phyloP scores from a whole-genome alignment of 2,888 invertebrate species.

The Parapristionchus giblindavisi region DNA sequence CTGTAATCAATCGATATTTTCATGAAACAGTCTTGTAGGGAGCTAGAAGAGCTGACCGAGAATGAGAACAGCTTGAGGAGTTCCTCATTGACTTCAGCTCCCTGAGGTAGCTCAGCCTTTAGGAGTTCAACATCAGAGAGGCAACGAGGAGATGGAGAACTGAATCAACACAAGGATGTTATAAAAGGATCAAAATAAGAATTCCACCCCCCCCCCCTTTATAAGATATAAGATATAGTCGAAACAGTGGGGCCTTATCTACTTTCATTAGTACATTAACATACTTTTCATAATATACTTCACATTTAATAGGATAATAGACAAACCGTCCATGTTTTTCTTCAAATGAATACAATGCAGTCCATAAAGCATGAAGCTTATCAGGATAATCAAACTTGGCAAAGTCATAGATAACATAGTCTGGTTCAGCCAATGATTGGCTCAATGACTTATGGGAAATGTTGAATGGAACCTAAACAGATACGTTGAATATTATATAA shows the following conservation, averaged over 20 bases:
- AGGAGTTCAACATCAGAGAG: constrained; percentile 50
- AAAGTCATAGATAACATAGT: constrained; percentile 70
- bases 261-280: no score
- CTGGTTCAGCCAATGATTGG: constrained; percentile 83
- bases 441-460: constrained; percentile 66
- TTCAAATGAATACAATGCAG: constrained; percentile 81
- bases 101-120: constrained; percentile 48
- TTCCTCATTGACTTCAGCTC: constrained; percentile 48
- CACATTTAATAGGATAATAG: no score
- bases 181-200: no score
- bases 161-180: no score
- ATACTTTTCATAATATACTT: no score
- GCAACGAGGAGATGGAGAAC: constrained; percentile 49
- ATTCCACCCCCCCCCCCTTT: no score
- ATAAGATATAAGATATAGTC: no score
- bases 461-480: constrained; percentile 41
- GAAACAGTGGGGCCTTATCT: no score
- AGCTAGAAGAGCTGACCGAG: no score
- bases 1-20: constrained; percentile 72
- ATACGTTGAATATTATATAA: background rate
- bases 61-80: constrained; percentile 51
- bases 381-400: constrained; percentile 82
- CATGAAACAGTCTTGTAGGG: no score
- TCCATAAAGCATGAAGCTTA: constrained; percentile 87
- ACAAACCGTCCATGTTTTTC: constrained; percentile 51